Conservation (phyloP, 1,140 invertebrate genomes). For the Hydropsyche tenuis region DNA sequence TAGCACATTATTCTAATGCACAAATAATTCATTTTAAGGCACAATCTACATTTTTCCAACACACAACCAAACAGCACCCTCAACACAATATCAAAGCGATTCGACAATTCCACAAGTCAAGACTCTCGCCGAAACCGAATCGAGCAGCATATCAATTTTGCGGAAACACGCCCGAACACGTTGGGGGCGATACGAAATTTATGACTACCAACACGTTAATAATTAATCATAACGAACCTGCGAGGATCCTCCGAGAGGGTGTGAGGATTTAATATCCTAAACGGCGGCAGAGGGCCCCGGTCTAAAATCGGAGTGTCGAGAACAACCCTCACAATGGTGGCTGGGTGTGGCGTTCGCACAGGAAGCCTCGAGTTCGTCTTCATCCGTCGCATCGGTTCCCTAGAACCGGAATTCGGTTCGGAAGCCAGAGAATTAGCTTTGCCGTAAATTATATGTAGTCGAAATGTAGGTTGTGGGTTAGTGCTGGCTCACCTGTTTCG, state of each 20-base stretch:
- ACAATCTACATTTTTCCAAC: too few species aligned
- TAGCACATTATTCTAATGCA: too few species aligned
- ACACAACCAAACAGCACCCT: too few species aligned
- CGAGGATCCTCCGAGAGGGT: not conserved
- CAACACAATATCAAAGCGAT: too few species aligned
- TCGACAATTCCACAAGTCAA: too few species aligned
- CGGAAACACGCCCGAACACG: not conserved
- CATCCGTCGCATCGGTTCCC: conserved; percentile 10
- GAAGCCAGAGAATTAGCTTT: conserved; percentile 4
- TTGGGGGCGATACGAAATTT: not conserved
- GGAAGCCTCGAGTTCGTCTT: conserved; percentile 5
- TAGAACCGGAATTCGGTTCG: not conserved
- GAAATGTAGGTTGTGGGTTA: too few species aligned
- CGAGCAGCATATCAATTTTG: too few species aligned
- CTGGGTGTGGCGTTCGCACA: not conserved
- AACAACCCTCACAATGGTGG: too few species aligned
- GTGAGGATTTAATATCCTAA: conserved; percentile 2
- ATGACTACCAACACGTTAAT: not conserved
- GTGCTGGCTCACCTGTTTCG: too few species aligned
- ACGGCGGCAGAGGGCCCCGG: not conserved
- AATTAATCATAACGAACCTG: not conserved
- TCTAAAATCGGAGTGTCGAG: not conserved
- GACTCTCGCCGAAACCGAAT: too few species aligned
- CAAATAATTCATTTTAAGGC: too few species aligned
- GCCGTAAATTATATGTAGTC: not conserved